Evolutionary conservation across 2,888 invertebrate species (phyloP), one percentile per base, ranked within the genome.

Genomic region (Hydrotaea diabolus): DNA sequence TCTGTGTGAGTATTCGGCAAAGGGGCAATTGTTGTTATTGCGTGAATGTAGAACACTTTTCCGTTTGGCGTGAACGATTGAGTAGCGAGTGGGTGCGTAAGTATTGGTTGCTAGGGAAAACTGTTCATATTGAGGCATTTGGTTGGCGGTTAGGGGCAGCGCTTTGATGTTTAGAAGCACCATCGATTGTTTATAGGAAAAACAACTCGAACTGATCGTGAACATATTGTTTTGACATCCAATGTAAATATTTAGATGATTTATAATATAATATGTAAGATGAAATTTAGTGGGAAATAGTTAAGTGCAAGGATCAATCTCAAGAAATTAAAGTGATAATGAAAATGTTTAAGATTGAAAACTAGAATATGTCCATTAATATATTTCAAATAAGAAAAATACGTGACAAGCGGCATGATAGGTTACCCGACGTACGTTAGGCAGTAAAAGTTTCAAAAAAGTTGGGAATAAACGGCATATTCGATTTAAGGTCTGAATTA

Each of bases 211-310:
- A 46, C 72, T 78, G 83, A 85, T 81, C 69, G 83, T 39, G 62
- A 69, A 85, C 85, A 85, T 62, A 83, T 81, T 85, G 85, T 81
- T 83, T 79, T 85, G 85, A 85, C 81, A 79, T 62, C 11, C 26
- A 74, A 77, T 81, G 76, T 83, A 85, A 85, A 83, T 85, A 83
- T 85, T 85, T 83, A 77, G 19, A 78, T 78, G 72, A 73, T 74
- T 85, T 78, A 66, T 78, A 55, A 21, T 69, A 46, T 26, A 26
- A 49, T n/a, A 31, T 5, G 80, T 43, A 80, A 74, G 77, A 77
- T 69, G 80, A 71, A 77, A 80, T 62, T 73, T 71, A 72, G 82
- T 26, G 71, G 53, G 49, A 15, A 13, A 9, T 43, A 43, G 9
- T n/a, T 13, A 49, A 49, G n/a, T n/a, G 49, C 4, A 49, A 49